phyloP scores from a whole-genome alignment of 2,888 invertebrate species.

The Ferdinandea cuprea region DNA sequence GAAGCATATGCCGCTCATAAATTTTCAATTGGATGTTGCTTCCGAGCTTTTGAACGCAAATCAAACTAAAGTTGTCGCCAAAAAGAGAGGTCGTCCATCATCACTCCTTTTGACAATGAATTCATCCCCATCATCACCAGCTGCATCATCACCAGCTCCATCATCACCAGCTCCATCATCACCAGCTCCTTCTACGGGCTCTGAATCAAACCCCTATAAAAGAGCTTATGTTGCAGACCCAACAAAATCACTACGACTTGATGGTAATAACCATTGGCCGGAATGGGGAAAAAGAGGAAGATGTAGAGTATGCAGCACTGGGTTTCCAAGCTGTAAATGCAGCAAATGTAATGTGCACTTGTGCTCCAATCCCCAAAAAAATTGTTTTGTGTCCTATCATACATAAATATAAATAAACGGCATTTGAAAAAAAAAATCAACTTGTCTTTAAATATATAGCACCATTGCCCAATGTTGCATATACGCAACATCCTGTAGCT shows the following conservation, averaged over 20 bases:
- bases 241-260: conserved; percentile 41
- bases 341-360: conserved; percentile 47
- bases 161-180: conserved; percentile 37
- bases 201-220: conserved; percentile 43
- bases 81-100: conserved; percentile 51
- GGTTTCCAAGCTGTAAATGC: conserved; percentile 46
- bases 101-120: conserved; percentile 54
- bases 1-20: conserved; percentile 59
- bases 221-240: conserved; percentile 50
- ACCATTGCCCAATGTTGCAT: conserved; percentile 49
- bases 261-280: conserved; percentile 41
- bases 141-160: conserved; percentile 10
- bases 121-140: conserved; percentile 47
- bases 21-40: conserved; percentile 64
- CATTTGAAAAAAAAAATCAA: conserved; percentile 35
- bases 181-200: conserved; percentile 41
- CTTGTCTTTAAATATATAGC: conserved; percentile 3
- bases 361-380: conserved; percentile 49
- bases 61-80: conserved; percentile 15
- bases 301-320: conserved; percentile 45
- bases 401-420: conserved; percentile 49
- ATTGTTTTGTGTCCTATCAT: conserved; percentile 34
- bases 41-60: conserved; percentile 10
- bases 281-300: conserved; percentile 42
- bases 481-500: conserved; percentile 46